These are phyloP conservation scores for Leptopilina boulardi DNA, from an alignment of 1,140 invertebrate genomes.

Conservation along the genomic window DNA sequence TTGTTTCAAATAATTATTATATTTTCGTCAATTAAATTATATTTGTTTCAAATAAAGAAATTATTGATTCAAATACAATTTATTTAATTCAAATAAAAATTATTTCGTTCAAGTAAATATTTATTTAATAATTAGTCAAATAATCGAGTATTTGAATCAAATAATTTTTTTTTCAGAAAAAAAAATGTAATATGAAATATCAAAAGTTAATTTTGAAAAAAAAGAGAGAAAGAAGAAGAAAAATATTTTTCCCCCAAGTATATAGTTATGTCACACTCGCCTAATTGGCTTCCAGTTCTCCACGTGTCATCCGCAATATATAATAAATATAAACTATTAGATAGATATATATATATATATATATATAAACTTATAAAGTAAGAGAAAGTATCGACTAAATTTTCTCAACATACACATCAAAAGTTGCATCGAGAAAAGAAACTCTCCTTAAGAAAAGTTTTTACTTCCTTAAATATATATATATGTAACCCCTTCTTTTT, in stretches of 20 bases:
- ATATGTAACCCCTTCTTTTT: not conserved
- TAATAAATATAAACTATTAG: too few relatives aligned
- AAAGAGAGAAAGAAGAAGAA: constrained; percentile 40
- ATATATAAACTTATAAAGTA: not conserved
- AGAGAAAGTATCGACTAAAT: constrained; percentile 22
- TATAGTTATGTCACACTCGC: not conserved
- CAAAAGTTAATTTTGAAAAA: not conserved
- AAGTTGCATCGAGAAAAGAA: not conserved
- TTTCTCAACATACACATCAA: not conserved
- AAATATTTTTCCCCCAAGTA: constrained; percentile 43
- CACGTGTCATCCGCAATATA: not conserved
- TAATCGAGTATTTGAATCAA: too few relatives aligned
- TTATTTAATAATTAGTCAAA: too few relatives aligned
- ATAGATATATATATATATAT: not conserved
- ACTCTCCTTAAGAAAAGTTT: not conserved
- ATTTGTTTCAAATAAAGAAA: too few relatives aligned
- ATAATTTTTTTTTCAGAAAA: too few relatives aligned
- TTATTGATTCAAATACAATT: too few relatives aligned
- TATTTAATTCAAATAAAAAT: too few relatives aligned
- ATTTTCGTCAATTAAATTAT: too few relatives aligned
- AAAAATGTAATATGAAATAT: too few relatives aligned
- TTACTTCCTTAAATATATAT: not conserved
- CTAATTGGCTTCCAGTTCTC: constrained; percentile 16
- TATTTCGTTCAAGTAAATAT: too few relatives aligned
- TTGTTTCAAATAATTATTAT: too few relatives aligned